Evolutionary conservation across 2,113 vertebrate species (phyloP), one percentile per base, ranked within the genome.

Genomic region (Hemichromis elongatus): DNA sequence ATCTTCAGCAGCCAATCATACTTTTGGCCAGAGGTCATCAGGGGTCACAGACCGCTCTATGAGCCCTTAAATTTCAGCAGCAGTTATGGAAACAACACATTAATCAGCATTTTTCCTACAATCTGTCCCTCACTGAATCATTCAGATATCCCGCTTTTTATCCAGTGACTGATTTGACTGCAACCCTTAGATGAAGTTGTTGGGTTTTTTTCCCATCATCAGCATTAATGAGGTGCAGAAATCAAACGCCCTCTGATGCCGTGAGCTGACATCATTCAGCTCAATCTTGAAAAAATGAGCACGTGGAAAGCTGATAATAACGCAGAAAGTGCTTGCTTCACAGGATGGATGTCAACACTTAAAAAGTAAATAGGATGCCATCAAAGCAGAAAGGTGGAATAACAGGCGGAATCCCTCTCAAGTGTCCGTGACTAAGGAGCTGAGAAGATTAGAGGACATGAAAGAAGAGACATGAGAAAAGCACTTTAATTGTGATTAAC

Each of bases 51-150:
- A 9, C 3, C 3, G 2, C 7, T 13, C 63, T 45, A 12, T 1
- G 40, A 47, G 40, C 40, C 21, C 40, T 18, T 0, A 11, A 73
- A 73, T 14, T 0, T 18, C 2, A 28, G n/a, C 35, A 24, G n/a
- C 63, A 42, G n/a, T 68, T 68, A 8, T 24, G n/a, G n/a, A 70
- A 13, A 68, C 2, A 1, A 0, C 61, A 70, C 63, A 70, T 45
- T 45, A 0, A 70, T 45, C 37, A 70, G 68, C 24, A 73, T 73
- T 73, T 47, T 40, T 45, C 14, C 1, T 0, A 4, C 24, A 28
- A 3, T 28, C 24, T 73, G 24, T 28, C 4, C 14, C 14, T 19
- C 66, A 0, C 21, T 42, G 5, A 63, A 33, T 63, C 33, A 63
- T 66, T 2, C 33, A 66, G 61, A 42, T 12, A 0, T 7, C 19